Base-by-base conservation (phyloP, 2,113 vertebrate species). In the Leucosticte australis region DNA sequence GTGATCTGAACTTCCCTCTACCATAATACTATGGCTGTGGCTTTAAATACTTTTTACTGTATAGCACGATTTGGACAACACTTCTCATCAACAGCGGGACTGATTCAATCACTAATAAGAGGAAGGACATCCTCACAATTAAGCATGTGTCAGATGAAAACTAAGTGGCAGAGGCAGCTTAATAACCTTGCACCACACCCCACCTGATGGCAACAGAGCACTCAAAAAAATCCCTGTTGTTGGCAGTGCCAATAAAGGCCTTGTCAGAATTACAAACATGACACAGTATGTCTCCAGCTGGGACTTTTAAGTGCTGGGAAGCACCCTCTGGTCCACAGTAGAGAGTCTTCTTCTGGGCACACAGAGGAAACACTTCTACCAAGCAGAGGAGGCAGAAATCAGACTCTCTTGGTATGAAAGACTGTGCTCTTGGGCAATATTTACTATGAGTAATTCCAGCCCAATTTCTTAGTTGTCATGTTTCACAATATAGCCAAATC, bases 101-200 rank as follows among this genome's bases (percentile, higher is more conserved):
- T 84, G 42, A 92, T 90, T 93, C 44, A 83, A 87, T 74, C 11
- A 19, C 30, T 53, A 90, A 15, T 73, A 59, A 83, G 67, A 96
- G 95, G 97, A 97, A 97, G 92, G 76, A 93, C 46, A 95, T 97
- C 97, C 96, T 94, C 39, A 47, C 85, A 88, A 94, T 89, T 95
- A 97, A 83, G 74, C 49, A 65, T 96, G 94, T 82, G 89, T 97
- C 97, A 97, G 91, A 77, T 59, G 79, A 90, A 75, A 80, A 83
- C 64, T 92, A 94, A 90, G 60, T 73, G 39, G 53, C 13, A 80
- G 71, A 69, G 73, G 57, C 53, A 86, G 33, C 52, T 89, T 95
- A 90, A 76, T 83, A 79, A 82, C 82, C 27, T 33, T 31, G 15
- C 17, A 68, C 92, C 94, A 92, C 90, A 73, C 89, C 95, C 84